These are phyloP conservation scores for Sparus aurata DNA, from an alignment of 2,797 vertebrate genomes.

Conservation along the genomic window DNA sequence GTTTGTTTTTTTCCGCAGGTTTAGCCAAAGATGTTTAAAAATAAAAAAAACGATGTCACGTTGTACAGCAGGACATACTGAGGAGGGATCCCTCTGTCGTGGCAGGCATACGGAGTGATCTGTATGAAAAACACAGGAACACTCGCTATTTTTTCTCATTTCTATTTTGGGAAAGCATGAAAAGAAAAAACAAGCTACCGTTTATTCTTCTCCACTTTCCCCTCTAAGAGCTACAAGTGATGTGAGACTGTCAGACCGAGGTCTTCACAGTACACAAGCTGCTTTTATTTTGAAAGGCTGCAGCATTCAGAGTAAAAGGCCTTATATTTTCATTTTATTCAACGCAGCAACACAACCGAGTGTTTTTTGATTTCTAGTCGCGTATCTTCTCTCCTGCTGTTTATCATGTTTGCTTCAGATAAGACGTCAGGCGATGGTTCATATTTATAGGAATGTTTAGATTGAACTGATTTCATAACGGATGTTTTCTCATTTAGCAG, in stretches of 20 bases:
- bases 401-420: neutral
- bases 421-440: neutral
- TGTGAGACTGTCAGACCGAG: neutral
- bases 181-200: neutral
- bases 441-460: conserved; percentile 1
- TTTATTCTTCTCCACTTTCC: neutral
- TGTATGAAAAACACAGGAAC: conserved; percentile 11
- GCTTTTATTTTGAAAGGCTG: neutral
- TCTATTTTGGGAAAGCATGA: neutral
- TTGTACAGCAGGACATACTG: conserved; percentile 59
- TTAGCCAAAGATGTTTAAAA: conserved; percentile 1
- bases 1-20: conserved; percentile 11
- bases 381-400: neutral
- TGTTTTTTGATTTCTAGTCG: conserved; percentile 4
- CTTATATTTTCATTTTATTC: neutral
- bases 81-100: conserved; percentile 52
- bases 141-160: neutral
- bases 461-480: conserved; percentile 15
- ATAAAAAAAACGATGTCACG: conserved; percentile 2
- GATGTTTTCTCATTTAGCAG: conserved; percentile 9
- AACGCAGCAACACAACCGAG: conserved; percentile 1
- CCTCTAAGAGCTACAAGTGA: neutral
- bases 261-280: neutral
- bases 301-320: neutral
- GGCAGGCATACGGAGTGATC: conserved; percentile 21